Base-by-base conservation (phyloP, 2,113 vertebrate species). In the Dipodomys ordii region DNA sequence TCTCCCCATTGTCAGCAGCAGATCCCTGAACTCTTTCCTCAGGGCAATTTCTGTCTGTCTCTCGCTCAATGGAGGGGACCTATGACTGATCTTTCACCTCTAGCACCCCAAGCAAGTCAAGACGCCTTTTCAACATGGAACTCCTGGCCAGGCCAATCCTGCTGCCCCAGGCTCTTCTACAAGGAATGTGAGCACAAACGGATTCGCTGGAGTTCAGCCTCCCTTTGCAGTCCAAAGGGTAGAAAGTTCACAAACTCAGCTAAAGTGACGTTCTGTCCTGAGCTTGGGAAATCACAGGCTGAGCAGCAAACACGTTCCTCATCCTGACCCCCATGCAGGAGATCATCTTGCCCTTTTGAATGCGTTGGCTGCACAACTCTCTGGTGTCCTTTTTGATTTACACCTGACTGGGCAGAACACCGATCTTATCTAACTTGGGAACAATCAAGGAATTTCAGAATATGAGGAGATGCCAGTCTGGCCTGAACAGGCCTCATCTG, bases 221-320 rank as follows among this genome's bases (percentile, higher is more conserved):
- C 93, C 85, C 85, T 4, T 23, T 3, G 28, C 0, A 1, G 77
- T 10, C 49, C 81, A n/a, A 35, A 77, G 81, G 86, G 89, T 53
- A 30, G 60, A 69, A 82, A 86, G 87, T 91, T 96, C 93, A 60
- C 7, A 27, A 65, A 2, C 68, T 95, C 87, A 46, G 87, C 80
- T 69, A 72, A 2, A 18, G 16, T 3, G 18, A 15, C 62, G 28
- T 85, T 93, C 95, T 91, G 87, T 60, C 49, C 25, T 30, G 84
- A 87, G 57, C 83, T 22, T n/a, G 90, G 93, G 93, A 79, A 93
- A 73, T 67, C 46, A 0, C 71, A 5, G 39, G 53, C 2, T 6
- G 9, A 16, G 74, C 12, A 57, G 53, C 53, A 46, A 69, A 9
- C 32, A 5, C 3, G 0, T 9, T 60, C 69, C 88, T 46, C 3